A percentile compares a stretch with the other conserved stretches of the same genome.
phyloP scores from a whole-genome alignment of 2,888 invertebrate genomes.

The Ectemnius cavifrons region DNA sequence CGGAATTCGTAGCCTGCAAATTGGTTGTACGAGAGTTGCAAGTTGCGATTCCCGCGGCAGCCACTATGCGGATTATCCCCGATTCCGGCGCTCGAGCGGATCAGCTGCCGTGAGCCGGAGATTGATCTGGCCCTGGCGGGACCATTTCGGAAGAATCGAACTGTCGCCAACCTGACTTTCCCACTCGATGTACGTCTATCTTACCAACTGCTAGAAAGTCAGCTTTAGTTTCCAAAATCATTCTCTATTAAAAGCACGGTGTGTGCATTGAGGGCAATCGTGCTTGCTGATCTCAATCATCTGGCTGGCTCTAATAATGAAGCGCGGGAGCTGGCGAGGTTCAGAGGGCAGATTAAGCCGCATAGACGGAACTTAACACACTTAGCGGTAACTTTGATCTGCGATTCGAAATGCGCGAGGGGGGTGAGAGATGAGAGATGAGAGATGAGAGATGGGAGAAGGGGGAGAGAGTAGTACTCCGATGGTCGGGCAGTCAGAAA shows the following conservation, averaged over 20 bases:
- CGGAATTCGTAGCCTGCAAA: background rate
- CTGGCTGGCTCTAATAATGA: constrained; percentile 36
- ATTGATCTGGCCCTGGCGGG: no score
- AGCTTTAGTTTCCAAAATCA: no score
- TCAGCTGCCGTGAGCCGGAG: no score
- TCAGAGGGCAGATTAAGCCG: constrained; percentile 28
- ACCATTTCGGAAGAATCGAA: no score
- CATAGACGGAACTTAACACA: constrained; percentile 56
- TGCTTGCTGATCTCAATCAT: constrained; percentile 6
- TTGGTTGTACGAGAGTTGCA: no score
- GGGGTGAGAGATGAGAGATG: background rate
- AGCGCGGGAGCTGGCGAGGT: constrained; percentile 13
- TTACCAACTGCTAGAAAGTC: no score
- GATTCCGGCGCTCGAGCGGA: no score
- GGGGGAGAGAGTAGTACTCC: background rate
- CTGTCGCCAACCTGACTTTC: no score
- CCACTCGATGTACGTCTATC: no score
- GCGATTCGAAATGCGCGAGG: constrained; percentile 52
- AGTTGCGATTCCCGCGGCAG: no score
- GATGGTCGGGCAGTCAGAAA: background rate
- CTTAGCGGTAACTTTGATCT: constrained; percentile 67
- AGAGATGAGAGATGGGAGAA: background rate
- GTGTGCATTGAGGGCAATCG: background rate
- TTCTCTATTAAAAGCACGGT: background rate
- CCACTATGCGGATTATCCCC: background rate